Evolutionary conservation across 2,113 vertebrate species (phyloP).

Genomic region (Diadophis punctatus): DNA sequence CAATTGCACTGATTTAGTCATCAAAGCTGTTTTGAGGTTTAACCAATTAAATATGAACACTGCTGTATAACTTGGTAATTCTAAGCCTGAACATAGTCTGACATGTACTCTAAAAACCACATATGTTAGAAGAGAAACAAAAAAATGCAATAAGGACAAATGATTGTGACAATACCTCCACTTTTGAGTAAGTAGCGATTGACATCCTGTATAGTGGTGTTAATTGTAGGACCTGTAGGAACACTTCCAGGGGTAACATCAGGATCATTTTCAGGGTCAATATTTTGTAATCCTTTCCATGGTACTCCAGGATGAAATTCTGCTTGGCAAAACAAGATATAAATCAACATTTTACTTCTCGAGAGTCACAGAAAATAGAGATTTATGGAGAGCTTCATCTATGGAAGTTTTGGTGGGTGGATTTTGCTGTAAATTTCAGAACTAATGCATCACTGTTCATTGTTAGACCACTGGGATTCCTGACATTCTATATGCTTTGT

Average conservation of each 20-base stretch:
- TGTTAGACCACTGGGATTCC: neutral
- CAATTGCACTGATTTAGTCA: neutral
- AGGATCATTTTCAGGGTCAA: conserved; percentile 96
- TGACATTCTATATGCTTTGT: neutral
- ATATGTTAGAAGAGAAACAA: conserved; percentile 3
- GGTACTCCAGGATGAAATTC: conserved; percentile 98
- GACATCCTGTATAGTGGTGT: conserved; percentile 97
- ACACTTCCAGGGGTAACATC: conserved; percentile 98
- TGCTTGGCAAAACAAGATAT: conserved; percentile 46
- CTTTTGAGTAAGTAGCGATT: conserved; percentile 97
- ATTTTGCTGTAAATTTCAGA: neutral
- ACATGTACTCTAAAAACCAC: neutral
- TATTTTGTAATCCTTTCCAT: conserved; percentile 98
- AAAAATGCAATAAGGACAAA: neutral
- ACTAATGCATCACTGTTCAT: neutral
- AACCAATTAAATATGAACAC: neutral
- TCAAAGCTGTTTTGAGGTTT: neutral
- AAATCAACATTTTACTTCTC: neutral
- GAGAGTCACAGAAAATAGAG: rapidly evolving
- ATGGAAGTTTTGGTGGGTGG: too few relatives aligned
- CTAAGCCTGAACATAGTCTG: neutral
- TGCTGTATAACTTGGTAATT: neutral
- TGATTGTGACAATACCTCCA: conserved; percentile 74
- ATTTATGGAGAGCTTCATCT: neutral
- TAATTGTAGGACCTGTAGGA: conserved; percentile 93